Evolutionary conservation across 2,113 vertebrate genomes (phyloP), one percentile per base, ranked within the genome.

Genomic region (Ciconia maguari): DNA sequence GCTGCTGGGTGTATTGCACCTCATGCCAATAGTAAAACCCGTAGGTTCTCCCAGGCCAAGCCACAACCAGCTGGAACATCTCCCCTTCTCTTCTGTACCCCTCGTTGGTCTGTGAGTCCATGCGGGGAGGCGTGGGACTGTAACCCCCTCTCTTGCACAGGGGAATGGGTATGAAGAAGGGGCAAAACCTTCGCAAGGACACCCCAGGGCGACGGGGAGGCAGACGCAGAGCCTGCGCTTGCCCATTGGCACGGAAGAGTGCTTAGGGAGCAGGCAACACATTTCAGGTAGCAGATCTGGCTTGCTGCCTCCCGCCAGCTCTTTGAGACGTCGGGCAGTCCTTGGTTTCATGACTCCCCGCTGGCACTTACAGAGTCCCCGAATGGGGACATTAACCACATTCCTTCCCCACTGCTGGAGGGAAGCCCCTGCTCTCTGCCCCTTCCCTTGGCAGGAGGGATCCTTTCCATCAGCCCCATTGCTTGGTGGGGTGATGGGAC

Each of bases 171-270:
- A 7, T 46, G 48, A 26, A 54, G 55, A 44, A 78, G 55, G 36
- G 29, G 4, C 12, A 49, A 13, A 51, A 18, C 32, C 13, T 66
- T 17, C 38, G 57, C 4, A 11, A 30, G 38, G 58, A 36, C 34
- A 27, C 27, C 8, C 6, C 21, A 10, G 41, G n/a, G 72, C 3
- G 7, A n/a, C 7, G 10, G n/a, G 13, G 32, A 52, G 60, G 61
- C 58, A 71, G 66, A 30, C 0, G 0, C 27, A 58, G 83, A 62
- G n/a, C 61, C 34, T 4, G 0, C 0, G 0, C 13, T 34, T 2
- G 1, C n/a, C 34, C 2, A 0, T 3, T 51, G 55, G 29, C 36
- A 36, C 77, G 6, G 4, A 44, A 8, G 32, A 61, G 36, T 2
- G 4, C 20, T 2, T 29, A 38, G 24, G 51, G 42, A 68, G 46